These are phyloP conservation scores for Gila orcuttii DNA, from an alignment of 2,113 vertebrate genomes.

Conservation along the genomic window DNA sequence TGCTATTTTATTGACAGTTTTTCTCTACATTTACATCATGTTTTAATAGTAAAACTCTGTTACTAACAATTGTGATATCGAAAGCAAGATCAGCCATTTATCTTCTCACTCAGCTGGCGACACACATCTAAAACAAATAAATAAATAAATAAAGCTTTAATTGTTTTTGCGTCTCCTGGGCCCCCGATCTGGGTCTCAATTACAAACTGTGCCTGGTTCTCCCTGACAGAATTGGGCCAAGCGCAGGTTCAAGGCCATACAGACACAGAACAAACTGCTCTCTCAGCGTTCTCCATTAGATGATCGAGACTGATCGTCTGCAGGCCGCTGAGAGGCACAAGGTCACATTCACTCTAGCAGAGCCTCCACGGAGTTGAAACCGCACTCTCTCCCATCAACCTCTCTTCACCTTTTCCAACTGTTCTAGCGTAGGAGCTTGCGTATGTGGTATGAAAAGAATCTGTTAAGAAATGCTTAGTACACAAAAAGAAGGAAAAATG, in stretches of 20 bases:
- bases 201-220: slow-evolving; percentile 37
- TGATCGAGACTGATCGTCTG: neutral
- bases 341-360: neutral
- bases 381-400: neutral
- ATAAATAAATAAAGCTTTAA: slow-evolving; percentile 30
- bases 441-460: neutral
- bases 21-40: neutral
- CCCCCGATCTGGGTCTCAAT: slow-evolving; percentile 20
- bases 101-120: neutral
- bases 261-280: slow-evolving; percentile 20
- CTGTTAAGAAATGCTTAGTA: neutral
- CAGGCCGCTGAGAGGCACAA: neutral
- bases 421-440: neutral
- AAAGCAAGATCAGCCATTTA: neutral
- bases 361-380: neutral
- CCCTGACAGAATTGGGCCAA: slow-evolving; percentile 32
- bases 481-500: neutral
- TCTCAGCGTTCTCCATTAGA: slow-evolving; percentile 25
- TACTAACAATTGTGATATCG: neutral
- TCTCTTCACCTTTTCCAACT: neutral
- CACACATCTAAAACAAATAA: neutral
- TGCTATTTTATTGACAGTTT: neutral
- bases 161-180: slow-evolving; percentile 25
- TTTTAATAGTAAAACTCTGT: neutral
- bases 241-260: slow-evolving; percentile 26